Base-by-base conservation (phyloP, 2,888 invertebrate species). In the Agriotes lineatus region DNA sequence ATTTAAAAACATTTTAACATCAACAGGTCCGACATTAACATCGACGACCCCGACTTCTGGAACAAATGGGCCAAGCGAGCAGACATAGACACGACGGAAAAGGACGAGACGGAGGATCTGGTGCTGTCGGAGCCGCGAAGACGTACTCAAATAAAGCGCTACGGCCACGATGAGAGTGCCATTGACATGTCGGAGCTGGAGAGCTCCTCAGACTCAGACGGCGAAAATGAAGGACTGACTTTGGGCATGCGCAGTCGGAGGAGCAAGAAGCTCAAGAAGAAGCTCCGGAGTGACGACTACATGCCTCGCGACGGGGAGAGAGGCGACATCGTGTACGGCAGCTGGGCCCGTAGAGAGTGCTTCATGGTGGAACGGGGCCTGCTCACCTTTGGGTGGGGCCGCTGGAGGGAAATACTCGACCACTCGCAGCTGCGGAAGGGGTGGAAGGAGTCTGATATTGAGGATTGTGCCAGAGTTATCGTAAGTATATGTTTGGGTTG, bases 41-140 rank as follows among this genome's bases (percentile, higher is more conserved):
- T 99, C 70, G 96, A 99, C 84, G 99, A 99, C 89, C 99, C 99
- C 1, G 97, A 99, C 83, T 99, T 99, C 85, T 99, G 99, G 99
- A 97, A 97, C 80, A 99, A 99, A 85, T 99, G 99, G 99, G 99
- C 99, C 1, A 98, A 97, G 83, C 97, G 95, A 83, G 99, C 99
- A 0, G 98, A 99, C 83, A 94, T 99, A 72, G 97, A 99, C 83
- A 93, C 96, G 0, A 96, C 96, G 54, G 95, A 96, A 83, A 91
- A 94, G 76, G 95, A 94, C 80, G 95, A 94, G 79, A 93, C 91
- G 78, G 93, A 93, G 83, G 96, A 97, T 82, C 87, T 99, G 78
- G 97, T 99, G 10, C 91, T 99, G 56, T 95, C 96, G 25, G 97
- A 98, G 83, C 99, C 99, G 0, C 87, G 99, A 72, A 88, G 97